Evolutionary conservation across 2,888 invertebrate genomes (phyloP), one percentile per base, ranked within the genome.

Genomic region (Cantharis rustica): DNA sequence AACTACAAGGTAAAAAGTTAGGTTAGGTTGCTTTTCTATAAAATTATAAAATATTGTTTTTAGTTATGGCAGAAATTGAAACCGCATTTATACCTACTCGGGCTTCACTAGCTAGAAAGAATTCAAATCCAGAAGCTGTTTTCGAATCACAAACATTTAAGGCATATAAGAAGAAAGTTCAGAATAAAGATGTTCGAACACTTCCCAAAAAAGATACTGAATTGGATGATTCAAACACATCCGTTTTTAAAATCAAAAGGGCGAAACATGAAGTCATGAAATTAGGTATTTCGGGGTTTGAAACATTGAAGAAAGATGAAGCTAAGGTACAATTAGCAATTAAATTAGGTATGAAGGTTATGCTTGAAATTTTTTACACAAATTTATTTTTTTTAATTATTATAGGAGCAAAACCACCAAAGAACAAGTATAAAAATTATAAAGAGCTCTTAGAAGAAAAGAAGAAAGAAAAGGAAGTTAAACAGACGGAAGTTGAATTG

Each of bases 181-280:
- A 89, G 79, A 74, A 75, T 27, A 72, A 71, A 70, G 20, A n/a
- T 47, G 16, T 61, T 79, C 76, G 81, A 81, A 47, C 61, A 11
- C 13, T 63, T 84, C n/a, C 47, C 7, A 2, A n/a, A 47, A 81
- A 75, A 76, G 73, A 68, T 81, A 83, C 73, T 71, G 73, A 62
- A 78, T 79, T 1, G 80, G 70, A 69, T 31, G 16, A 71, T 77
- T 80, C 75, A 68, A 92, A 93, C 83, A 89, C 94, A 79, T 16
- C 64, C 5, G 47, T 47, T 47, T 73, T 76, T 61, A 93, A 95
- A 82, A 91, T 97, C 83, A 95, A 95, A 82, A 92, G 90, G 83
- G 93, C 94, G 1, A 91, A 95, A 71, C 93, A 94, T 87, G 97
- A 97, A 86, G 91, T 97, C 4, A 91, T 95, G 9, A 95, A 94